Base-by-base conservation (phyloP, 53 echinoderm and acorn worm species). In the Zoroaster sp. region DNA sequence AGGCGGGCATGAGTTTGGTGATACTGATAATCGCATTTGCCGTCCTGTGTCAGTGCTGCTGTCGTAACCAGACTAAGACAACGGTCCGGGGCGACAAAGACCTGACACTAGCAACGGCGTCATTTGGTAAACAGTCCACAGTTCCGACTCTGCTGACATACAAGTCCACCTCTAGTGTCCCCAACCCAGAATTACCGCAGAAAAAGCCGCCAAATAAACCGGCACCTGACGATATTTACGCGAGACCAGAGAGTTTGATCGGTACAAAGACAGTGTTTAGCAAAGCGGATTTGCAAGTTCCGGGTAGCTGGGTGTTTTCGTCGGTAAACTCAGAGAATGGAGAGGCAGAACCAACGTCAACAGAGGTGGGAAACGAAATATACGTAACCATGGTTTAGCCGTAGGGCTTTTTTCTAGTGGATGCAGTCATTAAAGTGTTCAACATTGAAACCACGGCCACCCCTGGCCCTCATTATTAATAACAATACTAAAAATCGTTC, bases 11-110 rank as follows among this genome's bases (percentile, higher is more conserved):
- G 85, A 85, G 85, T 35, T 34, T 85, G 10, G 25, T 85, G 9
- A 85, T 85, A 4, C 85, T 85, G 20, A 5, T 85, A 33, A 85
- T 85, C 44, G 85, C 85, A 4, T 85, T 85, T 13, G 85, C 85
- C 71, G 71, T 85, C 12, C 38, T 85, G 70, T 85, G 85, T 49
- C 85, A 85, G 85, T 85, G 85, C 38, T 85, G 85, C 38, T 85
- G 85, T 49, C 71, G 71, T 1, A 71, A 85, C 38, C 71, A 85
- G 72, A 70, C 85, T 9, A 85, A 85, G 71, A 34, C 46, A 14
- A 71, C n/a, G 30, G 85, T 85, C 11, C 69, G 71, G 4, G 85
- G 85, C 35, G 85, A 85, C 85, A 85, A 85, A n/a, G 85, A 85
- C 41, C 51, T 85, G n/a, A 85, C 35, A 21, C 49, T 85, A 35